Evolutionary conservation across 64 coral and sea anemone genomes (phyloP), one percentile per base, ranked within the genome.

Genomic region (Acropora yongei): DNA sequence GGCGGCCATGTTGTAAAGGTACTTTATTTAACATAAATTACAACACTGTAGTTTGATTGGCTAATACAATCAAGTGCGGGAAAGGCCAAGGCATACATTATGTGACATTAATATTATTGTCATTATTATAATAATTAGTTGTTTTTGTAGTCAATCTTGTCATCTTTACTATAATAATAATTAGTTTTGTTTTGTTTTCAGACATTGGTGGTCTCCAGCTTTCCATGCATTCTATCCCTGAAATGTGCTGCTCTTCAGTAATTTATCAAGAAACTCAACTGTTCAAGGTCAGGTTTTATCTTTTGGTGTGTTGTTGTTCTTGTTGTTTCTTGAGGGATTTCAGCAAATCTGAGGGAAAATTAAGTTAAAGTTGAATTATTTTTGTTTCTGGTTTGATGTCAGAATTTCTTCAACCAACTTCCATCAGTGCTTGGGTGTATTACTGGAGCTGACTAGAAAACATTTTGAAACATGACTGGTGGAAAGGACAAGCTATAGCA

Each of bases 201-300:
- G 97, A 98, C 57, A 78, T 98, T 47, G 97, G 97, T 49, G 95
- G 93, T 71, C 94, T 94, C 14, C 97, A 98, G 61, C 91, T 98
- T 6, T 77, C 94, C 60, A 98, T 98, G 97, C 97, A 98, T 68
- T 98, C 97, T 10, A 96, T 96, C 80, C 91, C 94, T 88, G 97
- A 98, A 51, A 96, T 98, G 94, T 96, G 97, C 55, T 95, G 97
- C 40, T 80, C 94, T 0, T 96, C 94, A 1, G 91, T 92, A 6
- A 89, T 99, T 44, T 57, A 95, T 65, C 97, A 99, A 65, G 93
- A 92, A 72, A 82, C 86, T 1, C 81, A 91, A 18, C 89, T 99
- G 2, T 99, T 89, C 79, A 99, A 99, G 97, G 97, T 98, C 8
- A 83, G n/a, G 72, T 75, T 41, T 88, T 20, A 19, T 63, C 30